phyloP scores from a whole-genome alignment of 2,888 invertebrate genomes.

The Nephrocerus scutellatus region DNA sequence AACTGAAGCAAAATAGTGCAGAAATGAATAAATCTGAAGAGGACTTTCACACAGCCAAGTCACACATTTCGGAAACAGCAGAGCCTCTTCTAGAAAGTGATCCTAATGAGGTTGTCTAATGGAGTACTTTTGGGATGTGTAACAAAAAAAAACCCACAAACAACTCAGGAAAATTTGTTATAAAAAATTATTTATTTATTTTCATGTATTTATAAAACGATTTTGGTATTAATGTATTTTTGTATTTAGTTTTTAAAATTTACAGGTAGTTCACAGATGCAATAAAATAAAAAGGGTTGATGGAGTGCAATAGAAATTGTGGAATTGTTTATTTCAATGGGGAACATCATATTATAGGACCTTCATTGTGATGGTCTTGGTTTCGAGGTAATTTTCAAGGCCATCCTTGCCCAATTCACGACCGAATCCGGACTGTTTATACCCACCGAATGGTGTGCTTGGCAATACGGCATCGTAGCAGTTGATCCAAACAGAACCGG shows the following conservation, averaged over 20 bases:
- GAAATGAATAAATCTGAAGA: slow-evolving; percentile 30
- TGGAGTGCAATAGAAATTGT: neutral
- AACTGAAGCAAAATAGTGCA: slow-evolving; percentile 14
- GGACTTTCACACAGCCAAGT: slow-evolving; percentile 41
- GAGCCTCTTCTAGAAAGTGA: slow-evolving; percentile 34
- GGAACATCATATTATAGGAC: slow-evolving; percentile 26
- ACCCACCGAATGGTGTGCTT: slow-evolving; percentile 85
- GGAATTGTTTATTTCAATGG: slow-evolving; percentile 2
- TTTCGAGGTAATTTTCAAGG: slow-evolving; percentile 68
- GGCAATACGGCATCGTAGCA: slow-evolving; percentile 48
- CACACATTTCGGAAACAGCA: slow-evolving; percentile 33
- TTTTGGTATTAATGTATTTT: too few relatives aligned
- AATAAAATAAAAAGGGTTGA: too few relatives aligned
- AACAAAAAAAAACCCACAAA: too few relatives aligned
- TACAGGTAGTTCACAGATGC: too few relatives aligned
- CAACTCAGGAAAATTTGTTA: slow-evolving; percentile 4
- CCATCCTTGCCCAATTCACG: slow-evolving; percentile 77
- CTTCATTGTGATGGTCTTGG: slow-evolving; percentile 65
- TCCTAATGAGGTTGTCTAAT: too few relatives aligned
- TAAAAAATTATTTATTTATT: slow-evolving; percentile 18
- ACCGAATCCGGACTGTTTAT: slow-evolving; percentile 78
- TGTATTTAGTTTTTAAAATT: too few relatives aligned
- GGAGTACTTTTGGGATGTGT: too few relatives aligned
- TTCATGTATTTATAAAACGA: too few relatives aligned
- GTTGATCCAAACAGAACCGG: slow-evolving; percentile 71